These are phyloP conservation scores for Ischnura elegans DNA, from an alignment of 2,888 invertebrate species.

Conservation along the genomic window DNA sequence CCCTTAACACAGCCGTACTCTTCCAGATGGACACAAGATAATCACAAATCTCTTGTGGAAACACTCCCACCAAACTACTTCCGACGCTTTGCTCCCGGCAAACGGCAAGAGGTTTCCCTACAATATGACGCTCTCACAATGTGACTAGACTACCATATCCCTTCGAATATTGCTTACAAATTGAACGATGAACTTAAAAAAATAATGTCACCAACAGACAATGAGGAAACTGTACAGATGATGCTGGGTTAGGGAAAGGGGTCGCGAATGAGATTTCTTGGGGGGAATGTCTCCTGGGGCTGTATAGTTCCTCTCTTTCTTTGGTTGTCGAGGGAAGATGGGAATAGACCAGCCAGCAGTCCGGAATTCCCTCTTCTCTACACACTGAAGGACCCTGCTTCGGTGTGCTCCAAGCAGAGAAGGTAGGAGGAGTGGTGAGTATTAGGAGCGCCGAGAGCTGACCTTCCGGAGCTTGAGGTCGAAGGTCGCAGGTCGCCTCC, in stretches of 20 bases:
- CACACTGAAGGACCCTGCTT: not conserved
- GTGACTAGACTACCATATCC: not conserved
- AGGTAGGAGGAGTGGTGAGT: not conserved
- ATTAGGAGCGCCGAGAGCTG: constrained; percentile 5
- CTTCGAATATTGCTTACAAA: not conserved
- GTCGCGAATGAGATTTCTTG: not conserved
- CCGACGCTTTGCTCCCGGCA: too few relatives aligned
- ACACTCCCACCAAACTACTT: not conserved
- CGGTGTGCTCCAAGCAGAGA: not conserved
- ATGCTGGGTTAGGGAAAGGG: not conserved
- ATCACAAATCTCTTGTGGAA: not conserved
- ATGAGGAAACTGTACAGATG: constrained; percentile 17
- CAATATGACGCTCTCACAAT: not conserved
- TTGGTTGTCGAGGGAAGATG: not conserved
- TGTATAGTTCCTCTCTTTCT: not conserved
- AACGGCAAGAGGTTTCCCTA: not conserved
- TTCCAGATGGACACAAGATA: not conserved
- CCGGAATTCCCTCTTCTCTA: not conserved
- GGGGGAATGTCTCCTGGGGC: not conserved
- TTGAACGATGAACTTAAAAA: not conserved
- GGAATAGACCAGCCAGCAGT: not conserved
- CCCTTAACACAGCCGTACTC: not conserved
- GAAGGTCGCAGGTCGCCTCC: not conserved
- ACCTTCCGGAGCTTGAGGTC: not conserved
- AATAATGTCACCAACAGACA: not conserved